phyloP scores from a whole-genome alignment of 2,797 vertebrate genomes.

The Takifugu ocellatus region DNA sequence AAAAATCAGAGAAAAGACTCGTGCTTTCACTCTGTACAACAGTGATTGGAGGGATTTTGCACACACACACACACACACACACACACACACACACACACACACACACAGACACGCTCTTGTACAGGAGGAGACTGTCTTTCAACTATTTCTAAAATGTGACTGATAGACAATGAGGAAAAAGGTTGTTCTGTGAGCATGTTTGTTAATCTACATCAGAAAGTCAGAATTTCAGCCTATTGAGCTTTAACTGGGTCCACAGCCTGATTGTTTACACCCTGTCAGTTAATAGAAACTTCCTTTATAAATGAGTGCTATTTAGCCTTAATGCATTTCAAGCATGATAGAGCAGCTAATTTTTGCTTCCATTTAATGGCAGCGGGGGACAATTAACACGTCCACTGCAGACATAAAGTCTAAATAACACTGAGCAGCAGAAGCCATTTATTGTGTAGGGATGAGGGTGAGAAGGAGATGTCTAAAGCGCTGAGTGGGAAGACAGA shows the following conservation, averaged over 20 bases:
- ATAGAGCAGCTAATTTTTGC: slow-evolving; percentile 69
- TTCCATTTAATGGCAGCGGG: slow-evolving; percentile 58
- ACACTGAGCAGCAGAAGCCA: slow-evolving; percentile 45
- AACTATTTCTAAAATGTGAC: too few species aligned
- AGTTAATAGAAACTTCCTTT: slow-evolving; percentile 45
- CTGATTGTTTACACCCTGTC: slow-evolving; percentile 46
- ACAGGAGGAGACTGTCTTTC: too few species aligned
- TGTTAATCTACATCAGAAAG: too few species aligned
- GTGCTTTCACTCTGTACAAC: too few species aligned
- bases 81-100: too few species aligned
- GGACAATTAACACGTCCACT: slow-evolving; percentile 67
- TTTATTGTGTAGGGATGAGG: slow-evolving; percentile 41
- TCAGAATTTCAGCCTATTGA: too few species aligned
- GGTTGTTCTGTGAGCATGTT: too few species aligned
- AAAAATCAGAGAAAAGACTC: too few species aligned
- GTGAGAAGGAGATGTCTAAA: slow-evolving; percentile 31
- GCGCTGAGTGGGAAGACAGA: slow-evolving; percentile 13
- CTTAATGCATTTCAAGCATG: slow-evolving; percentile 64
- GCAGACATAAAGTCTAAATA: slow-evolving; percentile 67
- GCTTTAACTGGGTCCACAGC: neutral
- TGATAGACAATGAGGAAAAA: too few species aligned
- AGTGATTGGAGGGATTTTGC: too few species aligned
- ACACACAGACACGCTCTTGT: too few species aligned
- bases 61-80: too few species aligned
- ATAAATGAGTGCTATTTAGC: slow-evolving; percentile 62